Evolutionary conservation across 2,888 invertebrate genomes (phyloP).

Genomic region (Hirtodrosophila confusa): DNA sequence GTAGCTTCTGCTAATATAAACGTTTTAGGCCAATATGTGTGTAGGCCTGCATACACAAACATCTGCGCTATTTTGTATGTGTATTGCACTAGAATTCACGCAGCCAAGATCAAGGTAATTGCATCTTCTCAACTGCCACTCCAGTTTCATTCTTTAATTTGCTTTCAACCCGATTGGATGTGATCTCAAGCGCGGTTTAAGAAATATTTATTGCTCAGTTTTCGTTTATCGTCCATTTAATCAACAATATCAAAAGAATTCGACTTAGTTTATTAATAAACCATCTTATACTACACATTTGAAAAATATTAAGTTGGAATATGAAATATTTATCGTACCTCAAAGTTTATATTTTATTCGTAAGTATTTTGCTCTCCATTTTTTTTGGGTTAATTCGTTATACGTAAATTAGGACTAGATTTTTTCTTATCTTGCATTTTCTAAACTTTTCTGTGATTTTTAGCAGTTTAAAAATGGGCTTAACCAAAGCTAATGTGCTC

Average conservation of each 20-base stretch:
- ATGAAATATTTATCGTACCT: constrained; percentile 10
- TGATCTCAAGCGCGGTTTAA: constrained; percentile 40
- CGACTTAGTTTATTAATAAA: not conserved
- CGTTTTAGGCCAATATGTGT: constrained; percentile 33
- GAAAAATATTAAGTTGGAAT: not conserved
- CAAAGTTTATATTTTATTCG: constrained; percentile 28
- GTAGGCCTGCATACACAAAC: constrained; percentile 9
- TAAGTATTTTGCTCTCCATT: constrained; percentile 15
- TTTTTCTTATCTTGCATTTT: no score
- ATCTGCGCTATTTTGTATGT: constrained; percentile 15
- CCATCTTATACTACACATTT: not conserved
- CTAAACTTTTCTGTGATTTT: no score
- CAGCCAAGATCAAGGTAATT: constrained; percentile 66
- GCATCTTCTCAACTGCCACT: constrained; percentile 53
- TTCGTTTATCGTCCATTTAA: constrained; percentile 7
- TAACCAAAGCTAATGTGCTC: no score
- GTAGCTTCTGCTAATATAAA: constrained; percentile 22
- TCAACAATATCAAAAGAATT: not conserved
- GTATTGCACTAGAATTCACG: constrained; percentile 67
- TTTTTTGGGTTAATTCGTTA: no score
- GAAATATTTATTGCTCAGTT: constrained; percentile 20
- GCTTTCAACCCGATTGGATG: constrained; percentile 57
- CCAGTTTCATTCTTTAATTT: constrained; percentile 61
- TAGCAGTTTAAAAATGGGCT: no score
- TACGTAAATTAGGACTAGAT: no score